phyloP scores from a whole-genome alignment of 2,888 invertebrate species.

The Serrognathus titanus region DNA sequence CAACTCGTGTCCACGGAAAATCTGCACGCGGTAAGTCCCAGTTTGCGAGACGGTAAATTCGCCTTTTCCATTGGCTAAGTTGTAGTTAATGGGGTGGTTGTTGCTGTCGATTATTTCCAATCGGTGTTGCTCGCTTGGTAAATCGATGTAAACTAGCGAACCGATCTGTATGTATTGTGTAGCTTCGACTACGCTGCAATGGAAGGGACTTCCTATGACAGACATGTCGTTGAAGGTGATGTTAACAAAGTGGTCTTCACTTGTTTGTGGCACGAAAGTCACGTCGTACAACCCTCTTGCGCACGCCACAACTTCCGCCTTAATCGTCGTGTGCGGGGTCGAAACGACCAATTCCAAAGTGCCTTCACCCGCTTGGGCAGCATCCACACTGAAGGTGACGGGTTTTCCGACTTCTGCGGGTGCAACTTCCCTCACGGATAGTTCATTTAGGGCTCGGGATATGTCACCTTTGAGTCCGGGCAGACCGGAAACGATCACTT shows the following conservation, averaged over 20 bases:
- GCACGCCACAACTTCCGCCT: slow-evolving; percentile 79
- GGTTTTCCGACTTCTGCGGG: slow-evolving; percentile 74
- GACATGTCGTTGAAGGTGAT: slow-evolving; percentile 92
- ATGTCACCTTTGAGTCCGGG: slow-evolving; percentile 43
- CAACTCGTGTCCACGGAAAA: slow-evolving; percentile 37
- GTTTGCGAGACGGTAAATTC: slow-evolving; percentile 58
- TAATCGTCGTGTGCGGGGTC: slow-evolving; percentile 83
- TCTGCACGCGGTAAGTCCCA: slow-evolving; percentile 47
- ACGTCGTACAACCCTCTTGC: slow-evolving; percentile 90
- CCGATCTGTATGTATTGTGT: slow-evolving; percentile 73
- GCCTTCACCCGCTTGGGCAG: slow-evolving; percentile 92
- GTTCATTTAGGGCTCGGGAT: slow-evolving; percentile 37
- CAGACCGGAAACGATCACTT: slow-evolving; percentile 69
- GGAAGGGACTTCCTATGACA: slow-evolving; percentile 87
- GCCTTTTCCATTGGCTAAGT: slow-evolving; percentile 43
- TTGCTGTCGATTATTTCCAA: slow-evolving; percentile 66
- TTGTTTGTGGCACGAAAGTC: slow-evolving; percentile 87
- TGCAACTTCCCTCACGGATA: slow-evolving; percentile 46
- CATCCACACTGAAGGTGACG: slow-evolving; percentile 90
- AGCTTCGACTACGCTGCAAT: slow-evolving; percentile 66
- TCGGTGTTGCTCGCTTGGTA: slow-evolving; percentile 60
- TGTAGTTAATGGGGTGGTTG: slow-evolving; percentile 52
- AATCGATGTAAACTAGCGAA: slow-evolving; percentile 58
- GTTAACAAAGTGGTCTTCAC: slow-evolving; percentile 85
- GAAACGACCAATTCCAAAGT: slow-evolving; percentile 89